Evolutionary conservation across 2,888 invertebrate species (phyloP), one percentile per base, ranked within the genome.

Genomic region (Cylloceria caligata): DNA sequence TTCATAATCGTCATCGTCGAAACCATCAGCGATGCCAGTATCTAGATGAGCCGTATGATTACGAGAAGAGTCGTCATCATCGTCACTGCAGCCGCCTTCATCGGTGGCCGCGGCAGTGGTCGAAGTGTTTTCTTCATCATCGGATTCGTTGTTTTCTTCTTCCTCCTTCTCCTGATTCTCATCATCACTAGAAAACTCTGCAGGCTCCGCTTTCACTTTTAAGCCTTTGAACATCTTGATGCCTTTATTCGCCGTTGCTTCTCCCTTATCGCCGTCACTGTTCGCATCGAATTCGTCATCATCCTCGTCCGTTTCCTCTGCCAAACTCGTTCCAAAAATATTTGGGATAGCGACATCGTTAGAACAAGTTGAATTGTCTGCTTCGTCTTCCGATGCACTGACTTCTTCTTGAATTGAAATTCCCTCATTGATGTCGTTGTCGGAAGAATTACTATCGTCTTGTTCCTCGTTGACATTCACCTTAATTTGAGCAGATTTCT

Each of bases 191-290:
- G 68, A 39, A 5, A 78, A 71, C 11, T 78, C 45, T 21, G 62
- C 67, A 2, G 64, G 2, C 11, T 72, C 24, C 5, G 21, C 16
- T 4, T 80, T 52, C 7, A 74, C 21, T n/a, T 84, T 78, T n/a
- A 88, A 24, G n/a, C 90, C 90, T 30, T 88, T 87, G 47, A 89
- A 90, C 88, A 87, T 89, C 49, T 87, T 87, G 0, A 89, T 84
- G 9, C 90, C 89, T 39, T 88, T 83, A 0, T 68, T 76, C 0
- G 81, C 84, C 0, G 76, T 64, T 0, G 21, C 42, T 6, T 84
- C 81, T 0, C 82, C 75, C 1, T 78, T 76, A 6, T 80, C 80
- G 1, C 67, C 80, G 27, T 83, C 85, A 7, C 75, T 81, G n/a
- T 84, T 83, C 0, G 79, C 83, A 2, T 86, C 85, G 24, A 76